Base-by-base conservation (phyloP, 2,797 vertebrate species). In the Ceyx erithaca region DNA sequence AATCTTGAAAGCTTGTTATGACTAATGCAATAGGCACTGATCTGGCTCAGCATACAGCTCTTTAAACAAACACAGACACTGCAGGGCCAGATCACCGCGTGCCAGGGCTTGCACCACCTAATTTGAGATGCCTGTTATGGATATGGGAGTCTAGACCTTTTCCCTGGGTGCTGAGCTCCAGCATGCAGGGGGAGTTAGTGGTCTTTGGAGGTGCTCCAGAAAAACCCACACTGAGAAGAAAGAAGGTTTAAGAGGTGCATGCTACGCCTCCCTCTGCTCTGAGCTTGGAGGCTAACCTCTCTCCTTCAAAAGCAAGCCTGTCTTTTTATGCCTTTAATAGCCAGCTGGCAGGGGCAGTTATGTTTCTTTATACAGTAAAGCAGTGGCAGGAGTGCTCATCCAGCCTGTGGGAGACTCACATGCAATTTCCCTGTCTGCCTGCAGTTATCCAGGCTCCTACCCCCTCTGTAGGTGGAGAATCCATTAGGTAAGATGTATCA, bases 11-110 rank as follows among this genome's bases (percentile, higher is more conserved):
- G 94, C 94, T 92, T 75, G 79, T 76, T 92, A 94, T 96, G 95
- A 97, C 92, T 97, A 95, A 98, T 89, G 93, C 90, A 83, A 85
- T n/a, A 97, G 95, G 95, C 94, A 96, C 94, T 73, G 87, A 64
- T 85, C 79, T 90, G 93, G 95, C 92, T 93, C 83, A 66, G 93
- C 81, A 71, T 22, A 84, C 12, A 57, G 64, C 89, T 84, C 92
- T 96, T 96, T 94, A 96, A 95, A 92, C 64, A 94, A 92, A 91
- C 92, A 90, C 89, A 91, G 77, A 55, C 68, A 7, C 84, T 94
- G 85, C 67, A 7, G 71, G 80, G 73, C 89, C 80, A 87, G 69
- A 76, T 67, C 80, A 33, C 57, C 1, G 2, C 0, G 0, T 93
- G 92, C 85, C 87, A 92, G 67, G 40, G 80, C 70, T 87, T 49